Base-by-base conservation (phyloP, 2,797 vertebrate genomes). In the Halcyon badia region DNA sequence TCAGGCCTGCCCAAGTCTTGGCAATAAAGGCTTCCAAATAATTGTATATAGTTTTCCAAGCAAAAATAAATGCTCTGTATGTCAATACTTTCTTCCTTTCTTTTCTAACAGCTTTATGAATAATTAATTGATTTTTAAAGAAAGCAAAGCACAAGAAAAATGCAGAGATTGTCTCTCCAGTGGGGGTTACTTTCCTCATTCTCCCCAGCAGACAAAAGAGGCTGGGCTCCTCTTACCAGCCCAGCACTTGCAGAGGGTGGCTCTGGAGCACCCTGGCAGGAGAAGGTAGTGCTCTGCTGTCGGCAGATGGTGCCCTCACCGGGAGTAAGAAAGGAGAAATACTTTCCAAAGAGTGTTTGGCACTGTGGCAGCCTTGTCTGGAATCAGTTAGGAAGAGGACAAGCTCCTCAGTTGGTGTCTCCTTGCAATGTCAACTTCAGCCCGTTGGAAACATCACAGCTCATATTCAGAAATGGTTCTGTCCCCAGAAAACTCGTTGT, bases 401-500 rank as follows among this genome's bases (percentile, higher is more conserved):
- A 44, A 91, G 81, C 17, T 93, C 78, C 89, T 85, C 11, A 4
- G 61, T 70, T 83, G 86, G 58, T 93, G 58, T 93, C 83, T 94
- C 72, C 77, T 89, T 85, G 72, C 75, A 83, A 18, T 95, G 93
- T 95, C 91, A 87, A 54, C 95, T 97, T 96, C 60, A 90, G 89
- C 83, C 49, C 1, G 0, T 52, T 96, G 96, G 91, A 96, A 95
- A n/a, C 49, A 70, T 83, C 70, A 58, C 82, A 94, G 66, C 64
- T 97, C 54, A 18, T 93, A 54, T 79, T 92, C 69, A 58, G 92
- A 87, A 83, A 78, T 89, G 91, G 83, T 97, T 92, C 83, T 97
- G 91, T 97, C 92, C 84, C 89, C 90, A 96, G 84, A 89, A 97
- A 94, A 94, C 92, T 95, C 94, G 89, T 68, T 85, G 83, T 79